phyloP scores from a whole-genome alignment of 2,113 vertebrate genomes.

The Reinhardtius hippoglossoides region DNA sequence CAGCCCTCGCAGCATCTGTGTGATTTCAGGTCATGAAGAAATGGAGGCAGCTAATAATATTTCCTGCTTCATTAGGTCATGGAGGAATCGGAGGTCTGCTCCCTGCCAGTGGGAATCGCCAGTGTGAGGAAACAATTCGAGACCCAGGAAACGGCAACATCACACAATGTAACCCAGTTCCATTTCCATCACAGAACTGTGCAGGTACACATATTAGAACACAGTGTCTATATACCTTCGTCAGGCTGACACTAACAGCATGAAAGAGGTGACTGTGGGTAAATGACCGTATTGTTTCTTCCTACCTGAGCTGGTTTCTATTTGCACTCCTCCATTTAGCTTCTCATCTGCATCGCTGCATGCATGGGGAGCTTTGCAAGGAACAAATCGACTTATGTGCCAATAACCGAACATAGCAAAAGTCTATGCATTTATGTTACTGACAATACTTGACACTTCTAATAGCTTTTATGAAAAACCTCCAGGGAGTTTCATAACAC shows the following conservation, averaged over 20 bases:
- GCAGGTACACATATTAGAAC: slow-evolving; percentile 85
- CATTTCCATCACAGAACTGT: slow-evolving; percentile 85
- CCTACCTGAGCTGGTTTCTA: slow-evolving; percentile 9
- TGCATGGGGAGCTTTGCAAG: slow-evolving; percentile 36
- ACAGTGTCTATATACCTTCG: background rate
- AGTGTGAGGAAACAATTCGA: slow-evolving; percentile 93
- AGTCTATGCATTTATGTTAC: slow-evolving; percentile 30
- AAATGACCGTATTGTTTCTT: background rate
- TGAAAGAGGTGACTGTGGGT: slow-evolving; percentile 27
- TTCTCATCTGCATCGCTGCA: slow-evolving; percentile 36
- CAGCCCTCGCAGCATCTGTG: slow-evolving; percentile 41
- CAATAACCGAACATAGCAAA: background rate
- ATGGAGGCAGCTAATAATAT: slow-evolving; percentile 73
- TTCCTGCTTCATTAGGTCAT: slow-evolving; percentile 84
- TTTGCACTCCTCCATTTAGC: slow-evolving; percentile 15
- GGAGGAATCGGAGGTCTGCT: slow-evolving; percentile 88
- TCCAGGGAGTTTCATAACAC: slow-evolving; percentile 14
- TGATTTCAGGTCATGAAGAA: slow-evolving; percentile 64
- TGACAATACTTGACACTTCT: slow-evolving; percentile 24
- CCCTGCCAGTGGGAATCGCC: slow-evolving; percentile 90
- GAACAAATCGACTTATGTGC: slow-evolving; percentile 11
- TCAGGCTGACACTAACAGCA: slow-evolving; percentile 39
- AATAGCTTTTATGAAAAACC: slow-evolving; percentile 28
- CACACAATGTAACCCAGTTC: slow-evolving; percentile 85
- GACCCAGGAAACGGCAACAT: slow-evolving; percentile 82